Evolutionary conservation across 2,888 invertebrate genomes (phyloP).

Genomic region (Tanypteryx hageni): DNA sequence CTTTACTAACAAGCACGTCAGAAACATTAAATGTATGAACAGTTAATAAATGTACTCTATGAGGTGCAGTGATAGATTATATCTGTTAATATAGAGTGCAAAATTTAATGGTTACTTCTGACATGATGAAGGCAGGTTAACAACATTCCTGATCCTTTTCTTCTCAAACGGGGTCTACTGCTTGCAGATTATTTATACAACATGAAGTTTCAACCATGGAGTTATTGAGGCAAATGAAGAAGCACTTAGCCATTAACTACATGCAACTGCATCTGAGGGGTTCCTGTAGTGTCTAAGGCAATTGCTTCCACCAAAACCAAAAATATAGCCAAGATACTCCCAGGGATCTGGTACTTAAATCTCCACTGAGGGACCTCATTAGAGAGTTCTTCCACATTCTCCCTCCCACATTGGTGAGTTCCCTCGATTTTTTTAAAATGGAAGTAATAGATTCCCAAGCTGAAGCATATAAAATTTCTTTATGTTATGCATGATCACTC

Average conservation of each 20-base stretch:
- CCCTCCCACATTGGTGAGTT: conserved; percentile 40
- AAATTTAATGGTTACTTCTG: neutral
- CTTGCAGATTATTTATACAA: conserved; percentile 57
- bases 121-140: neutral
- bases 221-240: conserved; percentile 46
- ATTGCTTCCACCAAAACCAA: conserved; percentile 53
- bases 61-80: neutral
- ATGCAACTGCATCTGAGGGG: conserved; percentile 29
- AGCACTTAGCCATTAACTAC: conserved; percentile 40
- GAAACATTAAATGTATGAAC: neutral
- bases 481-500: conserved; percentile 28
- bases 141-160: neutral
- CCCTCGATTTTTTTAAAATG: conserved; percentile 34
- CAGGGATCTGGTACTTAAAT: neutral
- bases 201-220: conserved; percentile 61
- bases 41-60: too few species aligned
- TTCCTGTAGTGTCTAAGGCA: conserved; percentile 43
- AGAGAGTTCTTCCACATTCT: conserved; percentile 18
- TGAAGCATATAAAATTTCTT: conserved; percentile 5
- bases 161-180: conserved; percentile 60
- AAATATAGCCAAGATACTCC: conserved; percentile 41
- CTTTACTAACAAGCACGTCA: neutral
- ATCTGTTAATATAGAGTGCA: neutral
- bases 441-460: conserved; percentile 23
- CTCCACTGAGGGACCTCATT: conserved; percentile 51